Evolutionary conservation across 2,888 invertebrate genomes (phyloP).

Genomic region (Netelia melanura): DNA sequence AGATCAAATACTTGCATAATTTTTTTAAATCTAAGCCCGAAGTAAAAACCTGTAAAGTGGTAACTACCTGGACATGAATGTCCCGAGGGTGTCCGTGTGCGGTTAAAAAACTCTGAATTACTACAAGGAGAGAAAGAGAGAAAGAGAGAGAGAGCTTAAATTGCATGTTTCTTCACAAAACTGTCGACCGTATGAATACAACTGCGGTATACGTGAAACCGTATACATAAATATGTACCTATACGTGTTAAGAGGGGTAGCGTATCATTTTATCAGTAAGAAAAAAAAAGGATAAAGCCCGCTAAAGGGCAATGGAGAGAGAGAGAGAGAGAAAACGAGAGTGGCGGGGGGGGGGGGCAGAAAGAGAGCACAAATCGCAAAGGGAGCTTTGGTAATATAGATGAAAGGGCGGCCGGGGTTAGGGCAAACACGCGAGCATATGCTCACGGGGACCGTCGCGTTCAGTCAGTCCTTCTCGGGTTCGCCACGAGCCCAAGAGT

Average conservation of each 20-base stretch:
- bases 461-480: slow-evolving; percentile 20
- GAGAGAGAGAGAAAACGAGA: background rate
- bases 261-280: slow-evolving; percentile 37
- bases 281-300: background rate
- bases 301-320: background rate
- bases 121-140: no score
- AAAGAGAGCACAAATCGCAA: background rate
- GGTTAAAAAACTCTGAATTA: no score
- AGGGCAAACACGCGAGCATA: slow-evolving; percentile 61
- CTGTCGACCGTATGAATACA: no score
- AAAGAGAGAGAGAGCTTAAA: no score
- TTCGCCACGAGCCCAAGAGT: slow-evolving; percentile 34
- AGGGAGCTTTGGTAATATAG: background rate
- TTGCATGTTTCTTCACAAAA: no score
- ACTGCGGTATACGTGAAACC: no score
- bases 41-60: no score
- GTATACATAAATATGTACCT: background rate
- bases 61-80: no score
- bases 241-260: slow-evolving; percentile 10
- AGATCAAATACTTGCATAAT: no score
- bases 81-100: no score
- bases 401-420: slow-evolving; percentile 40
- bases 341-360: no score
- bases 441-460: slow-evolving; percentile 26
- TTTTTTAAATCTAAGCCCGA: no score